These are phyloP conservation scores for Schmidtea mediterranea DNA, from an alignment of 1,140 invertebrate genomes.

Conservation along the genomic window DNA sequence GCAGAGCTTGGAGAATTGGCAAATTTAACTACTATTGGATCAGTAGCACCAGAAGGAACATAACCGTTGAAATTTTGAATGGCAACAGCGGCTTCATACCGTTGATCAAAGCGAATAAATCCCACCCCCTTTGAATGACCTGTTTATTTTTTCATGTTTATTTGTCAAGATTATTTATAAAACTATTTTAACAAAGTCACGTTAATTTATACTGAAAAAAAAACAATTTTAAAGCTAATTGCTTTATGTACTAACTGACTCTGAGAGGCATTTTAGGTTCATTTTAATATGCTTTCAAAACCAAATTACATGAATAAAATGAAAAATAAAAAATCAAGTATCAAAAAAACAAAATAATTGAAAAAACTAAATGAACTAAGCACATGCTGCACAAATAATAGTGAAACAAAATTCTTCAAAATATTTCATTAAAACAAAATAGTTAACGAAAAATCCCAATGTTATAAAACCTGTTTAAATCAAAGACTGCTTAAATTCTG, in stretches of 20 bases:
- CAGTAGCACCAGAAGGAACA: slow-evolving; percentile 63
- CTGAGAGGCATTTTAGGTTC: too few species aligned
- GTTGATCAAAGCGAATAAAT: slow-evolving; percentile 92
- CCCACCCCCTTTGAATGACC: slow-evolving; percentile 75
- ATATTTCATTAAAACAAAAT: too few species aligned
- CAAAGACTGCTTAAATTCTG: background rate
- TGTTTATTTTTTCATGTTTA: too few species aligned
- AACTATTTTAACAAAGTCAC: slow-evolving; percentile 1
- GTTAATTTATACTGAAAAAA: background rate
- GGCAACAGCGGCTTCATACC: slow-evolving; percentile 76
- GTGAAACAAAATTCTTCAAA: too few species aligned
- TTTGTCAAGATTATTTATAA: background rate
- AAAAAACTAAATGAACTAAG: too few species aligned
- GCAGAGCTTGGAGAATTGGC: slow-evolving; percentile 45
- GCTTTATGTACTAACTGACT: background rate
- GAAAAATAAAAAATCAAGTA: background rate
- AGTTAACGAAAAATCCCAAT: background rate
- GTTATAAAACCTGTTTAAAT: background rate
- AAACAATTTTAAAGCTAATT: too few species aligned
- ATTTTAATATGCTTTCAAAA: too few species aligned
- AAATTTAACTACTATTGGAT: slow-evolving; percentile 94
- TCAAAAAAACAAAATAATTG: too few species aligned
- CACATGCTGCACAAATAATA: too few species aligned
- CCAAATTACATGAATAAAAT: background rate
- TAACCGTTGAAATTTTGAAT: slow-evolving; percentile 90